Evolutionary conservation across 2,888 invertebrate genomes (phyloP).

Genomic region (Cheilosia impressa): DNA sequence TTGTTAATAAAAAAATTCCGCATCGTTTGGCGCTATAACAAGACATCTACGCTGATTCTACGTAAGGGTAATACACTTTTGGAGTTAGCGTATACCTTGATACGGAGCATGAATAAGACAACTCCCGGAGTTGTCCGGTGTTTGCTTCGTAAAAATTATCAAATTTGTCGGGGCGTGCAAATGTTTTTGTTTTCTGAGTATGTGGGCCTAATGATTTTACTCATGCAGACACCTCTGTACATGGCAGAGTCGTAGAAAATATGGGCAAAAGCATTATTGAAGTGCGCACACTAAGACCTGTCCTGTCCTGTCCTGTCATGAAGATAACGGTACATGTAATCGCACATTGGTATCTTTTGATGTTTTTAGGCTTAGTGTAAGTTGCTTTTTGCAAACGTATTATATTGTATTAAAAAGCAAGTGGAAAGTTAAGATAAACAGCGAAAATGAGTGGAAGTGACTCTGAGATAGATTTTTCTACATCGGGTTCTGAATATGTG

Average conservation of each 20-base stretch:
- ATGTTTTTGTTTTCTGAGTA: background rate
- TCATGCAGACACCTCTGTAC: background rate
- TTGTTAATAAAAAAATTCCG: background rate
- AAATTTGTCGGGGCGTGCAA: background rate
- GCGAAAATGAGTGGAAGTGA: background rate
- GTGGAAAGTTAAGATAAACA: background rate
- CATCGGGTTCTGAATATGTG: background rate
- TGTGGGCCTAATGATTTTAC: background rate
- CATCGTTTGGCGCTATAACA: conserved; percentile 3
- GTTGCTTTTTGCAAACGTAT: background rate
- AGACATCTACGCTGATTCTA: background rate
- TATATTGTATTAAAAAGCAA: background rate
- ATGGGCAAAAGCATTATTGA: background rate
- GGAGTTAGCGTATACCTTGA: background rate
- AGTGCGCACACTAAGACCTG: too few relatives aligned
- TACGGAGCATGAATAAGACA: background rate
- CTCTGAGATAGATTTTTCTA: background rate
- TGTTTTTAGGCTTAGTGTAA: background rate
- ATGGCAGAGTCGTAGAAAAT: background rate
- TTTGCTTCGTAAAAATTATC: background rate
- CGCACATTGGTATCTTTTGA: conserved; percentile 1
- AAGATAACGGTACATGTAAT: background rate
- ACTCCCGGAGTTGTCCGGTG: too few relatives aligned
- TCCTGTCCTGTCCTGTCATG: too few relatives aligned
- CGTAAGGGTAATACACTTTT: background rate